phyloP scores from a whole-genome alignment of 2,113 vertebrate genomes.

The Pleuronectes platessa region DNA sequence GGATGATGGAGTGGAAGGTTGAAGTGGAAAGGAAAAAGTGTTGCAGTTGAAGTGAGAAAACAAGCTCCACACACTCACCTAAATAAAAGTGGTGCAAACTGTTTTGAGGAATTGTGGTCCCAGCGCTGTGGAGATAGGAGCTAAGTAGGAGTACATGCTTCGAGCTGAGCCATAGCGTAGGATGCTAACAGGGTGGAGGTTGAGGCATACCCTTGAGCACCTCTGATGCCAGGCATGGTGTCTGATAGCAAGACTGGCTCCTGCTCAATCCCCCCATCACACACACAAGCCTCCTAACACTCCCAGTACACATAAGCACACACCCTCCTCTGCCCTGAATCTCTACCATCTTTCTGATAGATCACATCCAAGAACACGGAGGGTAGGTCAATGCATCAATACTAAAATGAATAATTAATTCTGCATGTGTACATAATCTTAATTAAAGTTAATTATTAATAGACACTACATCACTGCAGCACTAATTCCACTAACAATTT shows the following conservation, averaged over 20 bases:
- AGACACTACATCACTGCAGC: conserved; percentile 50
- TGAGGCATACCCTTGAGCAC: conserved; percentile 62
- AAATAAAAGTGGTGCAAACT: conserved; percentile 29
- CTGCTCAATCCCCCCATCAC: conserved; percentile 3
- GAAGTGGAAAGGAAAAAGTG: conserved; percentile 4
- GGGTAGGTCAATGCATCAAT: conserved; percentile 77
- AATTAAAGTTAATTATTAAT: conserved; percentile 81
- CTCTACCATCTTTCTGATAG: conserved; percentile 64
- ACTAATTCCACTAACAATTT: conserved; percentile 50
- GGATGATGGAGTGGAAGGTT: conserved; percentile 4
- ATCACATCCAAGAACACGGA: conserved; percentile 72
- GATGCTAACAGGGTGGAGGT: conserved; percentile 65
- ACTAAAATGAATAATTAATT: conserved; percentile 77
- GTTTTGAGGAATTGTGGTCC: conserved; percentile 50
- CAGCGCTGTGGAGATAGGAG: conserved; percentile 46
- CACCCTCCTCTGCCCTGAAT: conserved; percentile 38
- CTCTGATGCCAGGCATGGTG: conserved; percentile 54
- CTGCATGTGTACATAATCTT: conserved; percentile 79
- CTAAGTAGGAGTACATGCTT: conserved; percentile 49
- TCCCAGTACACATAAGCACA: not conserved
- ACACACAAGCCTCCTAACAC: not conserved
- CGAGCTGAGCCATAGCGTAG: conserved; percentile 45
- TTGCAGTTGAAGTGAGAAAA: not conserved
- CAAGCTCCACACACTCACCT: conserved; percentile 28
- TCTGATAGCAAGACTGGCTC: conserved; percentile 43